Conservation (phyloP, 2,888 invertebrate species). For the Agrochola lota region DNA sequence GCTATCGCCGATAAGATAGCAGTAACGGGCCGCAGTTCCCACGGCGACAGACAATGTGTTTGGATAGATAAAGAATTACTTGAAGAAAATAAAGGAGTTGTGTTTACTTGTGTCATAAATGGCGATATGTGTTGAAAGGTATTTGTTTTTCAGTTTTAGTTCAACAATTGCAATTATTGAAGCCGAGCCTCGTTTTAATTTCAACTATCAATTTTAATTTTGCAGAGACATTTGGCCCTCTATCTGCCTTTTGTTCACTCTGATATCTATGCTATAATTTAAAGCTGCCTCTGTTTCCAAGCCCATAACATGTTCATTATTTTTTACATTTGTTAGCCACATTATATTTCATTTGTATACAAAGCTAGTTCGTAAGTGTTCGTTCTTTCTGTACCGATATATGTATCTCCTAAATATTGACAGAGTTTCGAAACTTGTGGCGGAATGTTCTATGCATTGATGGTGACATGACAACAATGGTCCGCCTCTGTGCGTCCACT, state of each 20-base stretch:
- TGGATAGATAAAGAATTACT: conserved; percentile 65
- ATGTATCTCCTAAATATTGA: conserved; percentile 62
- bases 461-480: conserved; percentile 64
- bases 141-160: conserved; percentile 19
- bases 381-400: conserved; percentile 50
- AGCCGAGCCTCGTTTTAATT: background rate
- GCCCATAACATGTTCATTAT: background rate
- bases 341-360: conserved; percentile 9
- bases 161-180: background rate
- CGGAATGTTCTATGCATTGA: conserved; percentile 59
- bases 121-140: conserved; percentile 49
- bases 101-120: conserved; percentile 55
- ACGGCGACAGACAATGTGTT: conserved; percentile 67
- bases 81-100: conserved; percentile 65
- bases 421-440: conserved; percentile 50
- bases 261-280: background rate
- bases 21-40: conserved; percentile 67
- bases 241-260: background rate
- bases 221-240: background rate
- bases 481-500: conserved; percentile 58
- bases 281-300: background rate
- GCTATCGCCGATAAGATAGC: conserved; percentile 72
- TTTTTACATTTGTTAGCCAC: conserved; percentile 13
- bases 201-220: background rate
- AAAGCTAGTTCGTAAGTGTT: conserved; percentile 35